A percentile compares a stretch with the other conserved stretches of the same genome.
phyloP scores from a whole-genome alignment of 1,140 invertebrate genomes.

The Drosophila murphyi region DNA sequence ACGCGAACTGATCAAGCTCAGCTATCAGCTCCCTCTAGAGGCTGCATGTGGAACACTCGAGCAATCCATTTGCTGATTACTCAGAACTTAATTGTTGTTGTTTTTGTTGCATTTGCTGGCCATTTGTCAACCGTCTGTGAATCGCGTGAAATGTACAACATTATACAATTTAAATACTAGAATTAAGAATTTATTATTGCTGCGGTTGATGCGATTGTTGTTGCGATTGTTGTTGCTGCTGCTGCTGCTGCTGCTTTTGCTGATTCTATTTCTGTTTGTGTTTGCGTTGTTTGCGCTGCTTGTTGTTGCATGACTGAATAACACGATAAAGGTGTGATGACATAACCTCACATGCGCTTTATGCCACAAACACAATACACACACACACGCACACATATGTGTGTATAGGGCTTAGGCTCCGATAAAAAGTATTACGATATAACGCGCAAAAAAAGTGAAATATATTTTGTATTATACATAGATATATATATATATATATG shows the following conservation, averaged over 20 bases:
- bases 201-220: constrained; percentile 5
- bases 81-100: constrained; percentile 34
- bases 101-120: constrained; percentile 22
- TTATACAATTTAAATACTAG: constrained; percentile 74
- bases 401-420: constrained; percentile 21
- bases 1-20: background rate
- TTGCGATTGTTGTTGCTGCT: constrained; percentile 41
- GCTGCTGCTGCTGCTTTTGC: constrained; percentile 19
- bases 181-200: constrained; percentile 52
- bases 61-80: constrained; percentile 16
- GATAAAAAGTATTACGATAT: constrained; percentile 50
- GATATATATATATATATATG: background rate
- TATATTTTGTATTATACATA: constrained; percentile 39
- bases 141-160: constrained; percentile 68
- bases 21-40: constrained; percentile 7
- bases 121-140: constrained; percentile 54
- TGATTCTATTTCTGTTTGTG: constrained; percentile 14
- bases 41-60: constrained; percentile 14
- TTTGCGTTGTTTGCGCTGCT: constrained; percentile 5
- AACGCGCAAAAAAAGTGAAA: constrained; percentile 32
- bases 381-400: background rate
- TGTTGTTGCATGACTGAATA: constrained; percentile 59
- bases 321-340: constrained; percentile 52
- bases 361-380: background rate
- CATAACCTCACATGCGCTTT: constrained; percentile 54